Evolutionary conservation across 2,113 vertebrate species (phyloP).

Genomic region (Catharus bicknelli): DNA sequence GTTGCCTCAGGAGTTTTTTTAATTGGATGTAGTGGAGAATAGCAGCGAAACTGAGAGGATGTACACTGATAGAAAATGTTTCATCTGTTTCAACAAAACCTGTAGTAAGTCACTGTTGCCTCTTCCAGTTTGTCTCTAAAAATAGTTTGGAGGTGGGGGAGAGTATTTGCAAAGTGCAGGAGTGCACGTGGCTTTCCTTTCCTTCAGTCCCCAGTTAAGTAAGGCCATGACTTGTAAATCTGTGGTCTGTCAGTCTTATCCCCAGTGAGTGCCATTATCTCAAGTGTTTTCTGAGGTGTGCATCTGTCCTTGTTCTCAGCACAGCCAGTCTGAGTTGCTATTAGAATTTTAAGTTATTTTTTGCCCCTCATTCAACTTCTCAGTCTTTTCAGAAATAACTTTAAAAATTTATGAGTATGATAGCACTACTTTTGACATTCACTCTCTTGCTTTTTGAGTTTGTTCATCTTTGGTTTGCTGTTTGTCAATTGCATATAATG

Average conservation of each 20-base stretch:
- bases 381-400: background rate
- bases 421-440: background rate
- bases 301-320: background rate
- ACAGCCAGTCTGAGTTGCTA: background rate
- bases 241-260: background rate
- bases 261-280: background rate
- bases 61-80: background rate
- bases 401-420: background rate
- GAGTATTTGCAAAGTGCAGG: background rate
- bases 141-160: background rate
- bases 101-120: background rate
- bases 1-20: background rate
- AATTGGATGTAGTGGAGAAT: background rate
- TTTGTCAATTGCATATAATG: background rate
- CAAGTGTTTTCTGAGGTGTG: background rate
- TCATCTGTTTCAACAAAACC: background rate
- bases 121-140: background rate
- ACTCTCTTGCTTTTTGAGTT: background rate
- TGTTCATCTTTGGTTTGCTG: background rate
- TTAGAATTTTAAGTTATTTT: background rate
- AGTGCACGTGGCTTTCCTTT: fast-evolving
- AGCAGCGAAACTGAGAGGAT: background rate
- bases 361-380: background rate
- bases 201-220: background rate
- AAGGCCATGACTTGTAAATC: background rate